A percentile compares a stretch with the other conserved stretches of the same genome.
Evolutionary conservation across 2,113 vertebrate genomes (phyloP).

Genomic region (Phodopus roborovskii): DNA sequence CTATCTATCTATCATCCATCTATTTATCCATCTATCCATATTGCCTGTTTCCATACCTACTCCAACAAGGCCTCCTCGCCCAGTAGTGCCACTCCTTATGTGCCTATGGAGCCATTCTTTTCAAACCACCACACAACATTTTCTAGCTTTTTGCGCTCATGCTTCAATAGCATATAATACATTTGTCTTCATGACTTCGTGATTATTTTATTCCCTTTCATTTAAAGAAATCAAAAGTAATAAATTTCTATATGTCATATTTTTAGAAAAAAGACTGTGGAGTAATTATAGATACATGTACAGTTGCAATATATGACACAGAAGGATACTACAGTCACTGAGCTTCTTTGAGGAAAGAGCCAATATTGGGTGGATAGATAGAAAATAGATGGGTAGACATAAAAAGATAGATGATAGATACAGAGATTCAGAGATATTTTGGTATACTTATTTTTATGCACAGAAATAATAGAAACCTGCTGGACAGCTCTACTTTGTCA

Average conservation of each 20-base stretch:
- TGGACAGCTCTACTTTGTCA: no score
- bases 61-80: no score
- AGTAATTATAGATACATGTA: neutral
- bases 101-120: no score
- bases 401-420: no score
- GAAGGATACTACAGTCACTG: neutral
- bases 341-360: no score
- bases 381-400: no score
- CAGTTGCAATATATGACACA: neutral
- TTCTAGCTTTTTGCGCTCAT: neutral
- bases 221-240: neutral
- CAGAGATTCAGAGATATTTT: no score
- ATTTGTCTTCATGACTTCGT: neutral
- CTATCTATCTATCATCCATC: neutral
- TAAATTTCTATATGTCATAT: neutral
- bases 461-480: no score
- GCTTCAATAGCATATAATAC: neutral
- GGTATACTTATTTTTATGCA: no score
- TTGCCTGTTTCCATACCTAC: neutral
- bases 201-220: neutral
- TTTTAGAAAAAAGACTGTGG: neutral
- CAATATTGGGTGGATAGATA: no score
- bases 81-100: no score
- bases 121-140: neutral
- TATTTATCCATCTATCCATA: neutral